Base-by-base conservation (phyloP, 2,113 vertebrate species). In the Nanorana parkeri region DNA sequence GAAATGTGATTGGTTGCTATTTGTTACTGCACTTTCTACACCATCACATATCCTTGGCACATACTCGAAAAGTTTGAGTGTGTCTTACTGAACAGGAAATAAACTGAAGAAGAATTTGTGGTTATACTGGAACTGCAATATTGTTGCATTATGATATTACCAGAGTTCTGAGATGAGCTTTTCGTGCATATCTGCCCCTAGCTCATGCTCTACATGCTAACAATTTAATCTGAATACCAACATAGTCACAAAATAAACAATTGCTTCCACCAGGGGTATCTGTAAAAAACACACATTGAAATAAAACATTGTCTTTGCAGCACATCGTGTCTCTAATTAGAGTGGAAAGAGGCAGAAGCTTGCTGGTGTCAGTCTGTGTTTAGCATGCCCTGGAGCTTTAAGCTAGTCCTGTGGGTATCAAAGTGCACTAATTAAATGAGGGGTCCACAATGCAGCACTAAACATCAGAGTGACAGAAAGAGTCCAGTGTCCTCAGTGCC, bases 401-500 rank as follows among this genome's bases (percentile, higher is more conserved):
- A 95, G 95, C 80, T 83, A 83, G 95, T 98, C 97, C 97, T 97
- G 94, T 96, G 96, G 97, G 97, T 97, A 99, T 98, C 97, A 98
- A 98, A 98, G 97, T 97, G 95, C 93, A 95, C 97, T 98, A 99
- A 99, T 99, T 98, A 98, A 99, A 99, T 96, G 96, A 95, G 94
- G 96, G 95, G 94, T 97, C 96, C 93, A 91, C 94, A 94, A 94
- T 95, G 92, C 90, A 88, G 93, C 94, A 93, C 95, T 96, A 95
- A 95, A 95, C 95, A 96, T 96, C 95, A 94, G 94, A 95, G 95
- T 89, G 91, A 88, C 87, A 93, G 94, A 92, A 91, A 95, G 91
- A 92, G 93, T 92, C 93, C 95, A 89, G 93, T 94, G 92, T 96
- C 92, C 96, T 94, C 94, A 77, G 92, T 95, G 94, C 95, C 96